Conservation (phyloP, 30 jellyfish, hydroid and myxozoan species). For the Hydra vulgaris region DNA sequence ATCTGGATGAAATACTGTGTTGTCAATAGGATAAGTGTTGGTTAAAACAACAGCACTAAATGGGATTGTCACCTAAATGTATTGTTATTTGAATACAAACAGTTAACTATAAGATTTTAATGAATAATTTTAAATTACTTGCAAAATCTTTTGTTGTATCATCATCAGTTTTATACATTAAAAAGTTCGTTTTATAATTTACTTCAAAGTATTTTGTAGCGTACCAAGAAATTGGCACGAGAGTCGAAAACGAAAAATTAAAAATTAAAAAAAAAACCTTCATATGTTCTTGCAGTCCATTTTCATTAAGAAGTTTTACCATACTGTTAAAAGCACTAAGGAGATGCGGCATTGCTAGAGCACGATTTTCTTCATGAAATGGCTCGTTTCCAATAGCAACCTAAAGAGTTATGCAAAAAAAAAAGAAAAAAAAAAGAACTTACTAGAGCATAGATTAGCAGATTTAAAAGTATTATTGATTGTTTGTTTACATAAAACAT, state of each 20-base stretch:
- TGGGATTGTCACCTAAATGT: not conserved
- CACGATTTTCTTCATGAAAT: not conserved
- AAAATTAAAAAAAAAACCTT: not conserved
- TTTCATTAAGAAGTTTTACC: not conserved
- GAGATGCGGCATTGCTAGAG: not conserved
- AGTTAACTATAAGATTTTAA: not conserved
- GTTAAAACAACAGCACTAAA: not conserved
- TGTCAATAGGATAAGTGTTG: not conserved
- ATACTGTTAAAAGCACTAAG: not conserved
- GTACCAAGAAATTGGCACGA: no score
- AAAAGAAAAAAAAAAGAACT: no score
- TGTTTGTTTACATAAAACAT: not conserved
- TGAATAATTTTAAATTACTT: no score
- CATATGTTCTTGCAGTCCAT: not conserved
- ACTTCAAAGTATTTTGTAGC: no score
- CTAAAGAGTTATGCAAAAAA: not conserved
- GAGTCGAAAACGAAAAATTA: no score
- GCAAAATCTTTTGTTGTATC: no score
- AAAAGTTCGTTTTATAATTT: not conserved
- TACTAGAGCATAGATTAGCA: not conserved
- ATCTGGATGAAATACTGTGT: not conserved
- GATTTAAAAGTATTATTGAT: no score
- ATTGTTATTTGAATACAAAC: no score
- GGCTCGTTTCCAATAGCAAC: not conserved
- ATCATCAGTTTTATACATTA: no score